These are phyloP conservation scores for Drosophila fungiperda DNA, from an alignment of 2,888 invertebrate species.

Conservation along the genomic window DNA sequence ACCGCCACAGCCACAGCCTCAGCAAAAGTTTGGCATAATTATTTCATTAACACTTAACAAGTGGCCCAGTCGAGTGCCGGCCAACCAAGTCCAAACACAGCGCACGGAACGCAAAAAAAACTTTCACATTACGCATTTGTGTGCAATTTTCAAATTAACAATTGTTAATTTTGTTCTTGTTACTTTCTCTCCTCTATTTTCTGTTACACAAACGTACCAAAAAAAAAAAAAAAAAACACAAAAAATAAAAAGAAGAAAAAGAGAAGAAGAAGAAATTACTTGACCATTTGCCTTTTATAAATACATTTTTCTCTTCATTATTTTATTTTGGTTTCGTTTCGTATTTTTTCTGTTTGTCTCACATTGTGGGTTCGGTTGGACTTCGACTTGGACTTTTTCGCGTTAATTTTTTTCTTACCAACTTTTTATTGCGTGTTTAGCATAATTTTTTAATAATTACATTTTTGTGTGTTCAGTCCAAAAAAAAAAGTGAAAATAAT, in stretches of 20 bases:
- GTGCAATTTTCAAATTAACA: constrained; percentile 82
- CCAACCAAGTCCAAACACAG: constrained; percentile 30
- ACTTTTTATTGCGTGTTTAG: constrained; percentile 80
- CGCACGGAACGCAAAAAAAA: constrained; percentile 67
- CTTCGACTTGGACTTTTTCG: constrained; percentile 54
- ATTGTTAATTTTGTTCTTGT: constrained; percentile 76
- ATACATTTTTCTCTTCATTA: constrained; percentile 52
- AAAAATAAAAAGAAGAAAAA: constrained; percentile 17
- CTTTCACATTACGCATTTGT: constrained; percentile 82
- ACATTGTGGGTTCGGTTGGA: constrained; percentile 16
- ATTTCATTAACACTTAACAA: constrained; percentile 82
- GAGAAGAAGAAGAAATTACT: constrained; percentile 50
- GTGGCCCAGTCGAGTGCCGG: constrained; percentile 57
- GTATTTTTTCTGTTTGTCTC: constrained; percentile 30
- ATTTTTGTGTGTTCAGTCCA: constrained; percentile 77
- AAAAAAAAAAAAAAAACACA: constrained; percentile 14
- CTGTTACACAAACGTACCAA: constrained; percentile 22
- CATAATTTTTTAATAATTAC: constrained; percentile 81
- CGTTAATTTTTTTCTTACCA: constrained; percentile 76
- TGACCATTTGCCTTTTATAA: constrained; percentile 80
- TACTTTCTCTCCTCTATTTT: constrained; percentile 39
- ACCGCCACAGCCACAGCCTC: constrained; percentile 38
- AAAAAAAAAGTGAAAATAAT: constrained; percentile 64
- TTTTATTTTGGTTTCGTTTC: constrained; percentile 30
- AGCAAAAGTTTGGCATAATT: constrained; percentile 79